Percentiles rank a stretch among this genome's conserved stretches.
phyloP scores from a whole-genome alignment of 2,797 vertebrate species.

The Euthynnus affinis region DNA sequence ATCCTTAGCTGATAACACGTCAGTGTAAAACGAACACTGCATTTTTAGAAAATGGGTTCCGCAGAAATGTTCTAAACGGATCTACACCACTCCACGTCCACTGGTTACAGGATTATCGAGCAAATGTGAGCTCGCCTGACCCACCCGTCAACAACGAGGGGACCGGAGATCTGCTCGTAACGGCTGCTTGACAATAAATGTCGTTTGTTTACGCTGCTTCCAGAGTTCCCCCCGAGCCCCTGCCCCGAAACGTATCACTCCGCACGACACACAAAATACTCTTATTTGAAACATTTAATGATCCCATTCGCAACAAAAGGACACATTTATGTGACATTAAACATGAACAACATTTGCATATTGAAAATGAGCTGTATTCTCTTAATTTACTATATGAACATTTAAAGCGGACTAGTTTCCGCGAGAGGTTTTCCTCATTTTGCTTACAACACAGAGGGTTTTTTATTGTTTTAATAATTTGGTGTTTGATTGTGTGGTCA shows the following conservation, averaged over 20 bases:
- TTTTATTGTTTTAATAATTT: background rate
- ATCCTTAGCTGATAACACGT: slow-evolving; percentile 67
- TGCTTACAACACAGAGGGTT: slow-evolving; percentile 46
- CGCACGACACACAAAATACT: slow-evolving; percentile 60
- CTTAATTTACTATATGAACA: slow-evolving; percentile 43
- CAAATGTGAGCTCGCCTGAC: slow-evolving; percentile 74
- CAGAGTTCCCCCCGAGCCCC: slow-evolving; percentile 56
- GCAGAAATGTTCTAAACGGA: slow-evolving; percentile 46
- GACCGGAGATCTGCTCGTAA: slow-evolving; percentile 47
- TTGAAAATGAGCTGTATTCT: background rate
- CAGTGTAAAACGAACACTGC: slow-evolving; percentile 62
- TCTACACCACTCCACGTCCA: slow-evolving; percentile 62
- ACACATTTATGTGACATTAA: background rate
- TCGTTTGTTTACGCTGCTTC: slow-evolving; percentile 83
- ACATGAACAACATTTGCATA: background rate
- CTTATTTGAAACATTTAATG: slow-evolving; percentile 6
- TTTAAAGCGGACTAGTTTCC: slow-evolving; percentile 77
- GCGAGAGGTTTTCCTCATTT: slow-evolving; percentile 47
- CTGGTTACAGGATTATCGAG: slow-evolving; percentile 56
- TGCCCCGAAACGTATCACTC: slow-evolving; percentile 74
- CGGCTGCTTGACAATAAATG: slow-evolving; percentile 74
- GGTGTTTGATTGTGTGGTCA: fast-evolving
- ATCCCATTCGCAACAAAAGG: background rate
- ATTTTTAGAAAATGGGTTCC: slow-evolving; percentile 39
- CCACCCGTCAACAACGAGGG: slow-evolving; percentile 76